Percentiles rank a stretch among this genome's conserved stretches.
phyloP scores from a whole-genome alignment of 1,140 invertebrate species.

The Campodea augens region DNA sequence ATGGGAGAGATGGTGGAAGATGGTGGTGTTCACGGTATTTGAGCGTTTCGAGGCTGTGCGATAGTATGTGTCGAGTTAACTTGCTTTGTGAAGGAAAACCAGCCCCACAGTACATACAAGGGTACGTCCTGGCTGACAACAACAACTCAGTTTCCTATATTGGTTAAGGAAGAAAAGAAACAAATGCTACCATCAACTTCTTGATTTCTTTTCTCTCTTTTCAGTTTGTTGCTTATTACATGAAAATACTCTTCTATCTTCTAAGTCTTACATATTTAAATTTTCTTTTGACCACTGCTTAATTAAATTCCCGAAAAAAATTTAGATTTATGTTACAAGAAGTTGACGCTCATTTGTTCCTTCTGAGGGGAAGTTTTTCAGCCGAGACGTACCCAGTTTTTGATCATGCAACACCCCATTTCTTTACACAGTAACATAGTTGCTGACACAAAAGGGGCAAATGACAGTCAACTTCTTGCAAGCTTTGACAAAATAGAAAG shows the following conservation, averaged over 20 bases:
- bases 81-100: slow-evolving; percentile 73
- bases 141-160: slow-evolving; percentile 69
- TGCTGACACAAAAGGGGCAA: too few relatives aligned
- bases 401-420: too few relatives aligned
- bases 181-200: slow-evolving; percentile 73
- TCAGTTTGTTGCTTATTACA: too few relatives aligned
- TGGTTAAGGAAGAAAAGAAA: slow-evolving; percentile 33
- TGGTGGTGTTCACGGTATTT: slow-evolving; percentile 51
- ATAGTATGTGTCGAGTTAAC: slow-evolving; percentile 66
- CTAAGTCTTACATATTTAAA: slow-evolving; percentile 11
- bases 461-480: too few relatives aligned
- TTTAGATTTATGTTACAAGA: slow-evolving; percentile 37
- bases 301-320: slow-evolving; percentile 5
- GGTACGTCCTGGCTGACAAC: slow-evolving; percentile 37
- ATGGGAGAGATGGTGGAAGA: slow-evolving; percentile 28
- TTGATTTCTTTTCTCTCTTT: slow-evolving; percentile 26
- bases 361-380: slow-evolving; percentile 29
- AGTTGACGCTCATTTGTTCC: slow-evolving; percentile 91
- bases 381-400: too few relatives aligned
- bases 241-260: too few relatives aligned
- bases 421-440: too few relatives aligned
- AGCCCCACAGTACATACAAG: slow-evolving; percentile 71
- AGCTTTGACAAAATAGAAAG: too few relatives aligned
- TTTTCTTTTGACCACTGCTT: slow-evolving; percentile 4
- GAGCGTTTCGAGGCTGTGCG: slow-evolving; percentile 62